Evolutionary conservation across 2,888 invertebrate genomes (phyloP), one percentile per base, ranked within the genome.

Genomic region (Tiliacea citrago): DNA sequence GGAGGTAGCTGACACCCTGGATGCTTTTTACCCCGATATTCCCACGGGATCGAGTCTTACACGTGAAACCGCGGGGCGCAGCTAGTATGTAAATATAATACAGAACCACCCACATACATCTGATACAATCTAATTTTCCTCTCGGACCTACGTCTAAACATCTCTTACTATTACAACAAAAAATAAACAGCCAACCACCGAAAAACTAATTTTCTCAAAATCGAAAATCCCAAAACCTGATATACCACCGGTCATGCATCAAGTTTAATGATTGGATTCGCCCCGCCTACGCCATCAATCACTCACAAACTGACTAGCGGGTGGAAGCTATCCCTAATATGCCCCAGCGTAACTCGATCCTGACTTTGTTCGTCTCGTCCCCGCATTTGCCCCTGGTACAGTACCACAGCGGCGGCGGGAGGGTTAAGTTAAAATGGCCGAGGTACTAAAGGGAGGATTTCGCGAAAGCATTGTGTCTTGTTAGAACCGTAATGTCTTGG

Each of bases 271-370:
- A 96, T 96, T 95, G 95, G 95, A 95, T 95, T 93, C 92, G 95
- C 96, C 95, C 95, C 96, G 96, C 96, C 96, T 95, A 93, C 94
- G 94, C 94, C 96, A 96, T 96, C 96, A 94, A 96, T 96, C 96
- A 96, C 95, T 90, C 86, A 88, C 89, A 92, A 92, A 94, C 91
- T 94, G 94, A 93, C 92, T 89, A 90, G 94, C 93, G 91, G 92
- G 92, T 90, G 91, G 91, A 79, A 83, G 76, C 81, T 73, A 77
- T 85, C 88, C 82, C 57, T 81, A 81, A 77, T 81, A 62, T 81
- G 8, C 10, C 57, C 94, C 94, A 90, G 42, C 71, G 58, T 90
- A 89, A 65, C 39, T 82, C 87, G 94, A 92, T 93, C 82, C 42
- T 91, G 90, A 91, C 92, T 93, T 92, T 82, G 35, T 84, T 62